Evolutionary conservation across 2,888 invertebrate species (phyloP).

Genomic region (Drosophila koepferae): DNA sequence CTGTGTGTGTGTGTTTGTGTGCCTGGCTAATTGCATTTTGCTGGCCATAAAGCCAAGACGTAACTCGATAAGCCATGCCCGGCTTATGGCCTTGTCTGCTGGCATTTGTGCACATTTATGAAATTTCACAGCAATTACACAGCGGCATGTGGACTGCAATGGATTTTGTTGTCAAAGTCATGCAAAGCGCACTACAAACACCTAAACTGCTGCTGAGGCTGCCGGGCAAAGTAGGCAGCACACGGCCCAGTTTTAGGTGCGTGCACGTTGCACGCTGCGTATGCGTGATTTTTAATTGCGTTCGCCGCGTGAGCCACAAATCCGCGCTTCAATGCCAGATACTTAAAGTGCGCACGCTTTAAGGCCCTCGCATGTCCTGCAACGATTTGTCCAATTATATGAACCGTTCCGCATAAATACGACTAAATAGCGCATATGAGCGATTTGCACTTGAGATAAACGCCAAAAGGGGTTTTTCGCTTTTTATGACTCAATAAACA

Average conservation of each 20-base stretch:
- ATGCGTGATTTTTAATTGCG: constrained; percentile 62
- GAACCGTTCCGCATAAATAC: constrained; percentile 57
- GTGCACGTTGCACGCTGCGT: constrained; percentile 30
- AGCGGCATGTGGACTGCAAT: constrained; percentile 60
- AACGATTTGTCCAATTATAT: constrained; percentile 77
- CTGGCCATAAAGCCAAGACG: constrained; percentile 52
- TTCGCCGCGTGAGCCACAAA: constrained; percentile 27
- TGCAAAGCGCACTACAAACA: constrained; percentile 3
- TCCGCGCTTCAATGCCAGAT: constrained; percentile 25
- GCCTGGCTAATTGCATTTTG: constrained; percentile 67
- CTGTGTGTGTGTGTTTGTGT: constrained; percentile 20
- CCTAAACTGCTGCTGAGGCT: neutral
- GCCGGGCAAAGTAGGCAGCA: constrained; percentile 33
- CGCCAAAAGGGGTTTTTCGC: constrained; percentile 36
- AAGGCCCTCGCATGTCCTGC: constrained; percentile 62
- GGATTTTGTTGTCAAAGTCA: constrained; percentile 16
- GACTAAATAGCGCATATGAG: constrained; percentile 57
- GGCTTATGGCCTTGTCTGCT: constrained; percentile 32
- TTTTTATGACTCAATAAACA: constrained; percentile 68
- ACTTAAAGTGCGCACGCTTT: constrained; percentile 23
- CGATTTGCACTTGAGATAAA: constrained; percentile 70
- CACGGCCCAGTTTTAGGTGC: neutral
- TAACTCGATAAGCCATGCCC: constrained; percentile 60
- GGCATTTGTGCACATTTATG: constrained; percentile 58
- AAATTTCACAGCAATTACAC: constrained; percentile 65